phyloP scores from a whole-genome alignment of 2,797 vertebrate genomes.

The Danionella dracula region DNA sequence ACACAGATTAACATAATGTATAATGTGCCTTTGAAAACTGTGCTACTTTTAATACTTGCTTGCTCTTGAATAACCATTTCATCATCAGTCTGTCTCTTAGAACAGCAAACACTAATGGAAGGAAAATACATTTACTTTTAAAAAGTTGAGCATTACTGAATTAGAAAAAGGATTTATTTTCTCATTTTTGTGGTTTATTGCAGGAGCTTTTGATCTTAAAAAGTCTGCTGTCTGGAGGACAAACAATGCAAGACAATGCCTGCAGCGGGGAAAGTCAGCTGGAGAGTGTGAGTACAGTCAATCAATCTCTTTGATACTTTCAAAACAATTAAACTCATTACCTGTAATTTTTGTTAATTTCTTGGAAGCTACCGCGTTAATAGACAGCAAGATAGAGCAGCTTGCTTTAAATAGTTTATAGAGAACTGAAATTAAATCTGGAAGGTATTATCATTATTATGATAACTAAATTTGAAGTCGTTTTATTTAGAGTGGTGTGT shows the following conservation, averaged over 20 bases:
- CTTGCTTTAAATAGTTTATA: conserved; percentile 8
- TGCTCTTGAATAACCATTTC: neutral
- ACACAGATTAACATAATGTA: neutral
- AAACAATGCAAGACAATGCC: conserved; percentile 46
- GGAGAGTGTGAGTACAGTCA: conserved; percentile 43
- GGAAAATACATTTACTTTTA: neutral
- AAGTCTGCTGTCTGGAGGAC: conserved; percentile 9
- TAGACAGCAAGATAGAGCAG: neutral
- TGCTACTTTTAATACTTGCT: neutral
- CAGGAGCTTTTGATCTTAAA: conserved; percentile 15
- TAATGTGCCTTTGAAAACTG: neutral
- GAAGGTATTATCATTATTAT: neutral
- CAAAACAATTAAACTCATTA: neutral
- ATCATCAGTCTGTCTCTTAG: neutral
- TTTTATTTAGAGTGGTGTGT: no score
- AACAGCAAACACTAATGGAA: neutral
- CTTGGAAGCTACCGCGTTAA: neutral
- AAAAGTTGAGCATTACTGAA: no score
- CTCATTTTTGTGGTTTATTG: conserved; percentile 25
- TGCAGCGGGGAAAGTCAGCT: conserved; percentile 36
- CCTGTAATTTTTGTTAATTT: neutral
- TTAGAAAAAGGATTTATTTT: no score
- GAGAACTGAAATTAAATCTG: conserved; percentile 13
- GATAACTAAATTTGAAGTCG: no score
- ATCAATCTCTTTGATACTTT: neutral